phyloP scores from a whole-genome alignment of 2,797 vertebrate genomes.

The Enoplosus armatus region DNA sequence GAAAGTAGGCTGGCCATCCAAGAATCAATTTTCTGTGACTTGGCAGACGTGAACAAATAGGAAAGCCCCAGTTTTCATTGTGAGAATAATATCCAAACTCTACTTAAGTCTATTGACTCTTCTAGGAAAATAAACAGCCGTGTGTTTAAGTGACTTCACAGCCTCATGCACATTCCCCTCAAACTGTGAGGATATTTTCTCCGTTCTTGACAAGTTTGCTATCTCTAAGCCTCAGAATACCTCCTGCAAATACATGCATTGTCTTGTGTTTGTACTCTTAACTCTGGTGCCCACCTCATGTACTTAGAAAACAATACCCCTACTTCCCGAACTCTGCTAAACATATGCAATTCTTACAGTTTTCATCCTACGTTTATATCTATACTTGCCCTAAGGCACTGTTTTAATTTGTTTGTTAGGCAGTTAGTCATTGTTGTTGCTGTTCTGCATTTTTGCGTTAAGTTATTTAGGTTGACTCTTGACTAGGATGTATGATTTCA shows the following conservation, averaged over 20 bases:
- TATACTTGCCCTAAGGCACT: not conserved
- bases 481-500: not conserved
- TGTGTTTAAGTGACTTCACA: constrained; percentile 13
- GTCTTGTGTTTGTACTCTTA: constrained; percentile 1
- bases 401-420: constrained; percentile 1
- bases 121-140: constrained; percentile 14
- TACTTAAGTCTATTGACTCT: constrained; percentile 7
- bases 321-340: not conserved
- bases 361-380: not conserved
- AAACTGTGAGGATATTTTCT: constrained; percentile 19
- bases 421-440: not conserved
- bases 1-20: not conserved
- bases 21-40: constrained; percentile 2
- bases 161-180: constrained; percentile 10
- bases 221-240: constrained; percentile 32
- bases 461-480: constrained; percentile 4
- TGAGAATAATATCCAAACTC: constrained; percentile 23
- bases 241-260: constrained; percentile 8
- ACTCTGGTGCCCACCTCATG: not conserved
- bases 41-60: constrained; percentile 18
- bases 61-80: constrained; percentile 14
- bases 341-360: not conserved
- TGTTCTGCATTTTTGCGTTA: not conserved
- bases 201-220: constrained; percentile 1
- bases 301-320: not conserved